Percentiles rank a stretch among this genome's conserved stretches.
Conservation (phyloP, 1,140 invertebrate species). For the Myzus persicae region DNA sequence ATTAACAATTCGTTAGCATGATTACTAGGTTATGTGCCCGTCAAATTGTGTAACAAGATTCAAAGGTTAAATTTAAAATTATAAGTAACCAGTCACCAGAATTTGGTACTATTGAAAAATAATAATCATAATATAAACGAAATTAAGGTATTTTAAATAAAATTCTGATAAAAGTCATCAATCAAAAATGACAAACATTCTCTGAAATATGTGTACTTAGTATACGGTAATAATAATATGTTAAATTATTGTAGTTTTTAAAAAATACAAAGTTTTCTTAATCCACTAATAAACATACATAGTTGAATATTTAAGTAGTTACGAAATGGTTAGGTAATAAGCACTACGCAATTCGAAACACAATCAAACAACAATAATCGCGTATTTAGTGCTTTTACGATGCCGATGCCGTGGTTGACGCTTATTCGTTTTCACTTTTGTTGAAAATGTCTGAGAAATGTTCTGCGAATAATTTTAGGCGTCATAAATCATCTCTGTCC, state of each 20-base stretch:
- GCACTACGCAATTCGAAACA: not conserved
- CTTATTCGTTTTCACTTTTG: constrained; percentile 26
- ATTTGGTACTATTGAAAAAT: not conserved
- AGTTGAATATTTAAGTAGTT: not conserved
- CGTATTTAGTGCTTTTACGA: not conserved
- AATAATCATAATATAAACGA: not conserved
- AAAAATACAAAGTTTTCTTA: not conserved
- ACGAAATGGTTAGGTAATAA: not conserved
- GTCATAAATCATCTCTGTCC: constrained; percentile 39
- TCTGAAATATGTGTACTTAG: not conserved
- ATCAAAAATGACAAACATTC: not conserved
- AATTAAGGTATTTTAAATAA: not conserved
- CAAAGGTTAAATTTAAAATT: not conserved
- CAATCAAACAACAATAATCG: not conserved
- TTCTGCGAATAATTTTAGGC: constrained; percentile 41
- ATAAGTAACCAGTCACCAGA: not conserved
- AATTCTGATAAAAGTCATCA: not conserved
- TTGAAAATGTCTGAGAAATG: constrained; percentile 26
- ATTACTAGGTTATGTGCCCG: not conserved
- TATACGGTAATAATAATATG: not conserved
- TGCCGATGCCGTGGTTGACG: not conserved
- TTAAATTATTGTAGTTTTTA: not conserved
- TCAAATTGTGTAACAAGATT: not conserved
- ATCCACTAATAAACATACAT: not conserved
- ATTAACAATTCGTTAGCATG: not conserved